Conservation (phyloP, 1,140 invertebrate genomes). For the Meloidogyne floridensis region DNA sequence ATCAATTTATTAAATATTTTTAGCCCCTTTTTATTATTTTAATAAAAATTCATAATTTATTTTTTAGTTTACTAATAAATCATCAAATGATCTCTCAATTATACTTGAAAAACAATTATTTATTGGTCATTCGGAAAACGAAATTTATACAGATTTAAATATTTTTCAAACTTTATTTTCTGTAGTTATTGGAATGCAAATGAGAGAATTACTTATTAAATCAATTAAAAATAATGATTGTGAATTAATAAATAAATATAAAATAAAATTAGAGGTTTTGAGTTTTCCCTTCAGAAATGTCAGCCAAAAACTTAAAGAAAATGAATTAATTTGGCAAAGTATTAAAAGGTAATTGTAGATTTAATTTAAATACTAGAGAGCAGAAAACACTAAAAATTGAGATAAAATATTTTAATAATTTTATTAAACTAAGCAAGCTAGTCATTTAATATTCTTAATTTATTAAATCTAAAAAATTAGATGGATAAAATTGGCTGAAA, state of each 20-base stretch:
- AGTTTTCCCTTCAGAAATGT: conserved; percentile 5
- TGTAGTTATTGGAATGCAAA: conserved; percentile 16
- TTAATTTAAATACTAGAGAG: too few species aligned
- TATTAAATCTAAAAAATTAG: conserved; percentile 1
- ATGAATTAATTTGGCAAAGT: conserved; percentile 3
- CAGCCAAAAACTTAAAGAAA: neutral
- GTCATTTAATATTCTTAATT: neutral
- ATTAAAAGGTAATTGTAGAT: neutral
- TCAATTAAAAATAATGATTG: neutral
- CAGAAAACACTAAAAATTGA: too few species aligned
- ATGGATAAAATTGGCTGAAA: conserved; percentile 22
- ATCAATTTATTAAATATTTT: too few species aligned
- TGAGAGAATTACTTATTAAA: conserved; percentile 1
- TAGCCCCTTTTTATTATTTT: too few species aligned
- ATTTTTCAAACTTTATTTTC: conserved; percentile 21
- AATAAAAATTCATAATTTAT: neutral
- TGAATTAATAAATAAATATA: conserved; percentile 18
- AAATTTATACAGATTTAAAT: conserved; percentile 12
- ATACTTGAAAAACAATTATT: conserved; percentile 23
- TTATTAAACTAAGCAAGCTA: too few species aligned
- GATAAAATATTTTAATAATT: too few species aligned
- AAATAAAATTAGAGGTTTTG: conserved; percentile 10
- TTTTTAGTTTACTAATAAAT: neutral
- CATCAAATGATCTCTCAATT: conserved; percentile 6
- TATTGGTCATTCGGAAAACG: conserved; percentile 8